These are phyloP conservation scores for Acropternis orthonyx DNA, from an alignment of 2,797 vertebrate genomes.

Conservation along the genomic window DNA sequence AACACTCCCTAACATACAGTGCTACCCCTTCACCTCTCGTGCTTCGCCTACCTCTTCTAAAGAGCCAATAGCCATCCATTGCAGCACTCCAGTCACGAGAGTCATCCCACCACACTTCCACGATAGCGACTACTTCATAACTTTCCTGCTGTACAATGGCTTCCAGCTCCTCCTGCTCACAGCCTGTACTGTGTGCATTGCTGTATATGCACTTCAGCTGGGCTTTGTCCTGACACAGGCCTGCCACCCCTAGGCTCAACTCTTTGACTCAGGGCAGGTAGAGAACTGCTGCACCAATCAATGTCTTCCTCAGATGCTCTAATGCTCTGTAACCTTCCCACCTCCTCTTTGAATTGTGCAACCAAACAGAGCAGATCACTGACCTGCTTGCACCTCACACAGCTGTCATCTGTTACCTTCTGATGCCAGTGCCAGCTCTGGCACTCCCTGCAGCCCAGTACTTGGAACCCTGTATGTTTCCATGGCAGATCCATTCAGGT, in stretches of 20 bases:
- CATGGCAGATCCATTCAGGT: neutral
- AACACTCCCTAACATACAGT: neutral
- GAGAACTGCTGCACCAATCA: too few species aligned
- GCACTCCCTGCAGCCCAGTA: neutral
- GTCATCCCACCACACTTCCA: neutral
- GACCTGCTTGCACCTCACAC: neutral
- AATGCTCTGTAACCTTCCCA: neutral
- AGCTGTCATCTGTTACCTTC: neutral
- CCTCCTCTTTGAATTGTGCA: neutral
- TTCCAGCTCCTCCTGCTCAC: neutral
- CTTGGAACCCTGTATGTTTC: neutral
- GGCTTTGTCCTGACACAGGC: neutral
- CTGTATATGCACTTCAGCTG: neutral
- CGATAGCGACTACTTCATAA: neutral
- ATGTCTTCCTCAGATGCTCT: too few species aligned
- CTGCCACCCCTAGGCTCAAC: too few species aligned
- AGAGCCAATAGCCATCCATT: neutral
- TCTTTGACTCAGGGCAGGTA: too few species aligned
- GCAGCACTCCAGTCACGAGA: neutral
- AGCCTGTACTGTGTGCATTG: neutral
- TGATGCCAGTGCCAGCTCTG: neutral
- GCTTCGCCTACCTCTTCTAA: neutral
- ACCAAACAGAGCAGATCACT: neutral
- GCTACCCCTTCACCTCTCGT: neutral
- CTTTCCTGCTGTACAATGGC: neutral